phyloP scores from a whole-genome alignment of 1,140 invertebrate species.

The Sesamia nonagrioides region DNA sequence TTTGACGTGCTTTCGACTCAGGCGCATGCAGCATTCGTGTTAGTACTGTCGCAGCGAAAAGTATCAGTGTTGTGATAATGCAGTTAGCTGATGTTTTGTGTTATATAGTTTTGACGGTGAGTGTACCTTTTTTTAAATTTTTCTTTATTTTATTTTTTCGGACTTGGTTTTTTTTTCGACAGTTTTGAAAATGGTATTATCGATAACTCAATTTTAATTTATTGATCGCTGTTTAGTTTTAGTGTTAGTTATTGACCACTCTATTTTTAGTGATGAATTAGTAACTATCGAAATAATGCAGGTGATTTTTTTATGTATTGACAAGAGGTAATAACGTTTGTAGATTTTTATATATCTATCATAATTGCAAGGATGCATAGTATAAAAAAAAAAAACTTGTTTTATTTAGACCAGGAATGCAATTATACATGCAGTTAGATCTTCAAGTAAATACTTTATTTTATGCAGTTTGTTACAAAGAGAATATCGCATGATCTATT shows the following conservation, averaged over 20 bases:
- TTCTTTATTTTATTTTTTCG: not conserved
- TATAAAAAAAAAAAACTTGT: not conserved
- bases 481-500: too few relatives aligned
- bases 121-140: constrained; percentile 46
- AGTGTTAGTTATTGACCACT: too few relatives aligned
- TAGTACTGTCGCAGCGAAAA: constrained; percentile 24
- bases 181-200: too few relatives aligned
- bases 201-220: too few relatives aligned
- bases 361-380: not conserved
- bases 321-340: too few relatives aligned
- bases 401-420: not conserved
- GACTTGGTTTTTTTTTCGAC: not conserved
- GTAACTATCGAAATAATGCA: too few relatives aligned
- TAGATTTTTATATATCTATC: not conserved
- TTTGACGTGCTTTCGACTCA: constrained; percentile 63
- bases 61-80: constrained; percentile 61
- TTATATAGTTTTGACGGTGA: constrained; percentile 68
- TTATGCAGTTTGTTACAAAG: too few relatives aligned
- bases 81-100: constrained; percentile 60
- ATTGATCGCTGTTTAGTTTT: too few relatives aligned
- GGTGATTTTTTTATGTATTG: too few relatives aligned
- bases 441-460: not conserved
- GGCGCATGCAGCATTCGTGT: constrained; percentile 47
- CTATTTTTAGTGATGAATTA: too few relatives aligned
- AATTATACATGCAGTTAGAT: not conserved